Evolutionary conservation across 2,888 invertebrate species (phyloP).

Genomic region (Atrina japonica): DNA sequence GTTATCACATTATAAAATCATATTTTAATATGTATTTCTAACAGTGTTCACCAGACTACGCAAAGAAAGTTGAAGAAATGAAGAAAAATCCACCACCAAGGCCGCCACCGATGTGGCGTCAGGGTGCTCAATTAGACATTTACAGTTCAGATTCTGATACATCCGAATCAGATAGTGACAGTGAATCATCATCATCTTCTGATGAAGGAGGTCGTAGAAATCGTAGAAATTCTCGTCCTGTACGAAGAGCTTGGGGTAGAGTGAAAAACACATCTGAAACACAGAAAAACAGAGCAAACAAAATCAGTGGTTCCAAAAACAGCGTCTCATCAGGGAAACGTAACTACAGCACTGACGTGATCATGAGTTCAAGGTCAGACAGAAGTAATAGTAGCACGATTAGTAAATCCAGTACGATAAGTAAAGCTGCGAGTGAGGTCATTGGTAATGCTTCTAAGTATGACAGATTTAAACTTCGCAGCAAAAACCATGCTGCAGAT

Average conservation of each 20-base stretch:
- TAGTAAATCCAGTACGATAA: conserved; percentile 3
- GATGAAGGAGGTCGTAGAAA: conserved; percentile 21
- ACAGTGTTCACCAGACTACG: conserved; percentile 41
- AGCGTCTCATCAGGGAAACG: conserved; percentile 7
- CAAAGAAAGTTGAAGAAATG: conserved; percentile 33
- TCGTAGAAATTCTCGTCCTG: conserved; percentile 10
- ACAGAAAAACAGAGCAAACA: background rate
- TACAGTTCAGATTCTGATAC: conserved; percentile 27
- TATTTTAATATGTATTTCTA: no score
- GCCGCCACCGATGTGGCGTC: conserved; percentile 19
- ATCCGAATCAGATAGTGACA: conserved; percentile 4
- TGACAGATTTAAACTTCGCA: conserved; percentile 3
- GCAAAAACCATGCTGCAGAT: conserved; percentile 12
- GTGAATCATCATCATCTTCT: conserved; percentile 39
- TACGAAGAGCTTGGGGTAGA: background rate
- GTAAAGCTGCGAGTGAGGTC: conserved; percentile 5
- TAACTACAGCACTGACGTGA: conserved; percentile 33
- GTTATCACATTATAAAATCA: no score
- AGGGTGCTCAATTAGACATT: conserved; percentile 17
- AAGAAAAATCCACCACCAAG: conserved; percentile 31
- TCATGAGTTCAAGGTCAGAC: conserved; percentile 19
- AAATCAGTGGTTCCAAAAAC: background rate
- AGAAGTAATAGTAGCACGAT: background rate
- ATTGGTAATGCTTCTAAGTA: background rate
- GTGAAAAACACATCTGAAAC: background rate